Evolutionary conservation across 2,888 invertebrate species (phyloP).

Genomic region (Proisotoma minuta): DNA sequence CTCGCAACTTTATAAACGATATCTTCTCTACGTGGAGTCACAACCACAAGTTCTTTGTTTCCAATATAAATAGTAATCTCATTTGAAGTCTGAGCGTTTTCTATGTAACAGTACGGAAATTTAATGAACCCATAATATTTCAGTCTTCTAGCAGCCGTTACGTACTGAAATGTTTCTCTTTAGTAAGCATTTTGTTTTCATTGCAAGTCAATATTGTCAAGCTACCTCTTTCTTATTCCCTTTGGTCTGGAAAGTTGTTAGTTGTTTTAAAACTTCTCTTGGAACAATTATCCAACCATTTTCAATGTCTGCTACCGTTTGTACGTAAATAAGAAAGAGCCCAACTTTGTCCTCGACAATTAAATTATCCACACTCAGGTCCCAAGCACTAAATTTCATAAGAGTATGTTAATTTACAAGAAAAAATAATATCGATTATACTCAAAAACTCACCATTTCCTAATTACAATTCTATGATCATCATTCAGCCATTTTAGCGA

Average conservation of each 20-base stretch:
- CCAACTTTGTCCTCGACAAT: slow-evolving; percentile 76
- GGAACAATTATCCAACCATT: slow-evolving; percentile 77
- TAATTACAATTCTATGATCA: slow-evolving; percentile 71
- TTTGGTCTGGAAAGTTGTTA: slow-evolving; percentile 67
- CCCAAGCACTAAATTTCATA: slow-evolving; percentile 70
- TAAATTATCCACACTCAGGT: slow-evolving; percentile 73
- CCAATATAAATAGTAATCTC: slow-evolving; percentile 74
- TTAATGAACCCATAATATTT: slow-evolving; percentile 86
- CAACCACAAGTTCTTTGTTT: slow-evolving; percentile 74
- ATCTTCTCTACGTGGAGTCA: slow-evolving; percentile 55
- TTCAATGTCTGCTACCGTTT: slow-evolving; percentile 63
- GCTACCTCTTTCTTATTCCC: slow-evolving; percentile 75
- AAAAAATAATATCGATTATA: slow-evolving; percentile 1
- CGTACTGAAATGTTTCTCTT: slow-evolving; percentile 61
- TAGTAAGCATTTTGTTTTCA: slow-evolving; percentile 12
- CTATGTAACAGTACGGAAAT: slow-evolving; percentile 68
- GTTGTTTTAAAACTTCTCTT: slow-evolving; percentile 63
- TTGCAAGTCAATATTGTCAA: background rate
- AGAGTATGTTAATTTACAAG: background rate
- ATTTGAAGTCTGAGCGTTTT: slow-evolving; percentile 68
- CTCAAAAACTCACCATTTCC: slow-evolving; percentile 65
- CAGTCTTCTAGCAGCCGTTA: slow-evolving; percentile 73
- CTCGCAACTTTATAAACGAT: slow-evolving; percentile 87
- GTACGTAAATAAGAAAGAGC: slow-evolving; percentile 70
- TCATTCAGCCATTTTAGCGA: slow-evolving; percentile 76